These are phyloP conservation scores for Axis porcinus DNA, from an alignment of 2,113 vertebrate species.

Conservation along the genomic window DNA sequence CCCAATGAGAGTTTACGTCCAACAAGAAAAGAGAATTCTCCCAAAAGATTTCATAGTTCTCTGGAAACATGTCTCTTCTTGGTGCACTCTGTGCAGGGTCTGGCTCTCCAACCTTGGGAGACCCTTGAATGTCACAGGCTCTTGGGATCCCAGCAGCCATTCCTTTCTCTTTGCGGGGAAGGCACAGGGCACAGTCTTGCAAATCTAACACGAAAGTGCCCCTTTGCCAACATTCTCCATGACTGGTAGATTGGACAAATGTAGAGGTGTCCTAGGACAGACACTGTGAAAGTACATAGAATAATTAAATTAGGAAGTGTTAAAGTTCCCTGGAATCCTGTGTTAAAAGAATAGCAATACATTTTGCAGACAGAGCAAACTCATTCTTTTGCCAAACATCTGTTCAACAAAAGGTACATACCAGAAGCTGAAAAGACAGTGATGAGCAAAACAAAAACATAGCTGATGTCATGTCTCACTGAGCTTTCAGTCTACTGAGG, in stretches of 20 bases:
- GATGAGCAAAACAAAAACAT: not conserved
- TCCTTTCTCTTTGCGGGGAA: not conserved
- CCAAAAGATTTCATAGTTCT: not conserved
- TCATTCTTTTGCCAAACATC: not conserved
- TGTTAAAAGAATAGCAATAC: not conserved
- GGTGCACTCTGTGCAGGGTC: not conserved
- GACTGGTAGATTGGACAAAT: not conserved
- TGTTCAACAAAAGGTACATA: not conserved
- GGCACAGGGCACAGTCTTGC: not conserved
- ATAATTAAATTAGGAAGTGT: not conserved
- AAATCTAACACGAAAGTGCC: not conserved
- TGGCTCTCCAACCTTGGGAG: not conserved
- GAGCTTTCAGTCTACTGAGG: constrained; percentile 1
- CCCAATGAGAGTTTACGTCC: not conserved
- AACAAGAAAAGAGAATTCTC: not conserved
- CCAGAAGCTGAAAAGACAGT: not conserved
- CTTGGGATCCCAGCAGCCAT: not conserved
- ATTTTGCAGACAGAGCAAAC: not conserved
- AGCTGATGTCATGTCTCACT: not conserved
- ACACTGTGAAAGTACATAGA: not conserved
- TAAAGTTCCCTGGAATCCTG: not conserved
- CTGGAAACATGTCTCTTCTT: not conserved
- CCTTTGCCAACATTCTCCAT: not conserved
- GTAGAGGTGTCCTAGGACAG: not conserved
- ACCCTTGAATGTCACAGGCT: not conserved